phyloP scores from a whole-genome alignment of 2,888 invertebrate genomes.

The Silvanus unidentatus region DNA sequence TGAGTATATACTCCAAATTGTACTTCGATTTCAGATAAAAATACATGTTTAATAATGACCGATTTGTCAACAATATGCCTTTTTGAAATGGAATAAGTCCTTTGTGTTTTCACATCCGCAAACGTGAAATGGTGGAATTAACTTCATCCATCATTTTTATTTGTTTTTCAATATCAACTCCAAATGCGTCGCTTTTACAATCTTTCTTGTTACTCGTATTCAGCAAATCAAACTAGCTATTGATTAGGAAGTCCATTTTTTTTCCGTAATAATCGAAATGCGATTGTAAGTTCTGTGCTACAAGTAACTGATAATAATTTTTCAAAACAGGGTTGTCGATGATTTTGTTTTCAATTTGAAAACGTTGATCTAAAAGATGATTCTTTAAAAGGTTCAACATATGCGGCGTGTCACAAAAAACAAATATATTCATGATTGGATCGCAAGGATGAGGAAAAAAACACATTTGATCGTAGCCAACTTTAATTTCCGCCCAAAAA shows the following conservation, averaged over 20 bases:
- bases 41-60: constrained; percentile 14
- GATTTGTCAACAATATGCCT: constrained; percentile 15
- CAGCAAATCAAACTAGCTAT: not conserved
- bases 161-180: not conserved
- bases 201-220: too few relatives aligned
- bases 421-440: not conserved
- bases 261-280: not conserved
- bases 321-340: too few relatives aligned
- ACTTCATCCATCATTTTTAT: not conserved
- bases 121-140: not conserved
- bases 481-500: not conserved
- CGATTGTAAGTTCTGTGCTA: not conserved
- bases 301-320: too few relatives aligned
- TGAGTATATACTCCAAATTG: constrained; percentile 16
- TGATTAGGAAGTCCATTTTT: not conserved
- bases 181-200: not conserved
- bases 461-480: too few relatives aligned
- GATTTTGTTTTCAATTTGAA: not conserved
- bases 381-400: not conserved
- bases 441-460: not conserved
- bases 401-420: not conserved
- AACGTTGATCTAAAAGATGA: not conserved
- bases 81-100: constrained; percentile 17
- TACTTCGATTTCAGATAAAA: constrained; percentile 17
- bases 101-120: constrained; percentile 11